Conservation (phyloP, 2,888 invertebrate species). For the Coleophora flavipennella region DNA sequence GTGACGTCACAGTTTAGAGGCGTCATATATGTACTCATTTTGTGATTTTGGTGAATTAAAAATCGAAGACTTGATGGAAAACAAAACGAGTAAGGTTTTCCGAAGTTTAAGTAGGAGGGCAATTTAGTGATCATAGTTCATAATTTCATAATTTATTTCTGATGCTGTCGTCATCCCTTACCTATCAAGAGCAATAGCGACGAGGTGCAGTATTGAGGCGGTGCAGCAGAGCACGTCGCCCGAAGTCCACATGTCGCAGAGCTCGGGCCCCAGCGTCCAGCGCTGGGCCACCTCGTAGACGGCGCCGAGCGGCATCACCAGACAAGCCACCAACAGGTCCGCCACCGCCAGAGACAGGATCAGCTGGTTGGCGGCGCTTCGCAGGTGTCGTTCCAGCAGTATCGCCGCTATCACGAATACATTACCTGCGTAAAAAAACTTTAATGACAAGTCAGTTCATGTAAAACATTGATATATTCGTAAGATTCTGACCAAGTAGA, state of each 20-base stretch:
- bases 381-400: constrained; percentile 86
- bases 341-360: constrained; percentile 93
- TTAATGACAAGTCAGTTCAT: too few species aligned
- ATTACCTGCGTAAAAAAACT: constrained; percentile 91
- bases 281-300: constrained; percentile 84
- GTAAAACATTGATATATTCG: too few species aligned
- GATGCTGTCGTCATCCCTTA: too few species aligned
- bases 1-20: too few species aligned
- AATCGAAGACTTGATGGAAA: too few species aligned
- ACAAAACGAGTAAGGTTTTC: too few species aligned
- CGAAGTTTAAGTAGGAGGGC: too few species aligned
- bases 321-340: constrained; percentile 89
- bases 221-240: constrained; percentile 94
- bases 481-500: too few species aligned
- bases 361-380: constrained; percentile 91
- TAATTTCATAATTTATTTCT: too few species aligned
- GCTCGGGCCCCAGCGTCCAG: constrained; percentile 88
- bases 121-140: too few species aligned
- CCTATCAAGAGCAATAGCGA: constrained; percentile 88
- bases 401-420: constrained; percentile 96
- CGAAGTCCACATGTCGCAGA: constrained; percentile 96
- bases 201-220: constrained; percentile 85
- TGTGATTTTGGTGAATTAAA: too few species aligned
- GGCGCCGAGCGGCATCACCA: constrained; percentile 84
- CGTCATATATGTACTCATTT: too few species aligned